Percentiles rank a stretch among this genome's conserved stretches.
phyloP scores from a whole-genome alignment of 2,113 vertebrate genomes.

The Bombycilla garrulus region DNA sequence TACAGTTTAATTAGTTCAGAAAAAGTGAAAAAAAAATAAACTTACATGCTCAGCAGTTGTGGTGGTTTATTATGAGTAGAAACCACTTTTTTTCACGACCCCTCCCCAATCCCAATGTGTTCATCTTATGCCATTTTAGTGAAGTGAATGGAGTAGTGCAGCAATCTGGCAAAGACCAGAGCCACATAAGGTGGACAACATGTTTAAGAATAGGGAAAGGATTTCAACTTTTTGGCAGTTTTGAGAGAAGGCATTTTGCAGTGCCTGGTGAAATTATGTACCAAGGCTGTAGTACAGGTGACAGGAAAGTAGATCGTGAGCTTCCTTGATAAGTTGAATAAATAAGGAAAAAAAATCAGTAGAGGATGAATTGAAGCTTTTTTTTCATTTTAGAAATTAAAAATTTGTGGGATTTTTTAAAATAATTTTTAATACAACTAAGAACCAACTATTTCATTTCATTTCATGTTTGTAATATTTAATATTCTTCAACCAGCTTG shows the following conservation, averaged over 20 bases:
- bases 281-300: neutral
- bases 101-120: rapidly evolving
- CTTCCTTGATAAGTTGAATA: neutral
- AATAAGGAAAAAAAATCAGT: neutral
- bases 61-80: neutral
- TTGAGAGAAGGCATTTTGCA: neutral
- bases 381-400: neutral
- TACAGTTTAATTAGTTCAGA: neutral
- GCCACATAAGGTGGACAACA: neutral
- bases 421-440: neutral
- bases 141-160: neutral
- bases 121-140: neutral
- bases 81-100: neutral
- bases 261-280: neutral
- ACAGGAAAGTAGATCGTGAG: neutral
- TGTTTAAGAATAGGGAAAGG: neutral
- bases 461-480: neutral
- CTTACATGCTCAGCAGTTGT: neutral
- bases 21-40: neutral
- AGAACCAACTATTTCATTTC: neutral
- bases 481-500: neutral
- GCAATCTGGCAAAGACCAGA: neutral
- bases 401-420: rapidly evolving
- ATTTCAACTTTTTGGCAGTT: neutral
- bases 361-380: neutral